A percentile compares a stretch with the other conserved stretches of the same genome.
Conservation (phyloP, 2,113 vertebrate species). For the Pedionomus torquatus region DNA sequence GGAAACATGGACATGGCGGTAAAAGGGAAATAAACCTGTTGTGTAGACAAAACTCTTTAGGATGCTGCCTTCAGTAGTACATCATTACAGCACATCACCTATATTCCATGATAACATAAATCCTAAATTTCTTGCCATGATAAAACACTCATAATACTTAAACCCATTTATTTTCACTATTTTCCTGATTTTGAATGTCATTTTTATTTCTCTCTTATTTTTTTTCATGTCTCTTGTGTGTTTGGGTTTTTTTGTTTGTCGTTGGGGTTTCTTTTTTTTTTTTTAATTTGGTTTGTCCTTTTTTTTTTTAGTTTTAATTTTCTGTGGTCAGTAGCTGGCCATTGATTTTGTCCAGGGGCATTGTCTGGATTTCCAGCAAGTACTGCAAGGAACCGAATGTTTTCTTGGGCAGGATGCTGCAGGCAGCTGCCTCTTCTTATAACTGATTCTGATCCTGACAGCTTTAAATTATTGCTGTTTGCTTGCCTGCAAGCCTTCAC, state of each 20-base stretch:
- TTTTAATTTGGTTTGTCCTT: neutral
- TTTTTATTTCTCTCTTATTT: neutral
- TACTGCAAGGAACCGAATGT: neutral
- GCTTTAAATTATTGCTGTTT: slow-evolving; percentile 27
- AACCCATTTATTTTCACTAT: neutral
- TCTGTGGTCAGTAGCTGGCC: neutral
- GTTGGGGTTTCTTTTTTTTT: neutral
- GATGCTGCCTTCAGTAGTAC: neutral
- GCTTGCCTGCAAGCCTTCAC: neutral
- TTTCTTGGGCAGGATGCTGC: neutral
- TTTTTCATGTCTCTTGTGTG: neutral
- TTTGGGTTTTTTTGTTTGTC: neutral
- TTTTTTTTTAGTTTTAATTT: neutral
- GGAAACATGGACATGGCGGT: neutral
- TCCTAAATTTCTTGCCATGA: neutral
- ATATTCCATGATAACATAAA: neutral
- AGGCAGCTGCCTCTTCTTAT: neutral
- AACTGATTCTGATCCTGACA: neutral
- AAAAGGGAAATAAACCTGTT: neutral
- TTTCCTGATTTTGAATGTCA: neutral
- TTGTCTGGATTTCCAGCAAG: neutral
- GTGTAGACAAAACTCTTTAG: neutral
- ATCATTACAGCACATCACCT: neutral
- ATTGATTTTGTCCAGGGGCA: neutral
- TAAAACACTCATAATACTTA: neutral